These are phyloP conservation scores for Schizopygopsis malacanthus DNA, from an alignment of 2,797 vertebrate species.

Conservation along the genomic window DNA sequence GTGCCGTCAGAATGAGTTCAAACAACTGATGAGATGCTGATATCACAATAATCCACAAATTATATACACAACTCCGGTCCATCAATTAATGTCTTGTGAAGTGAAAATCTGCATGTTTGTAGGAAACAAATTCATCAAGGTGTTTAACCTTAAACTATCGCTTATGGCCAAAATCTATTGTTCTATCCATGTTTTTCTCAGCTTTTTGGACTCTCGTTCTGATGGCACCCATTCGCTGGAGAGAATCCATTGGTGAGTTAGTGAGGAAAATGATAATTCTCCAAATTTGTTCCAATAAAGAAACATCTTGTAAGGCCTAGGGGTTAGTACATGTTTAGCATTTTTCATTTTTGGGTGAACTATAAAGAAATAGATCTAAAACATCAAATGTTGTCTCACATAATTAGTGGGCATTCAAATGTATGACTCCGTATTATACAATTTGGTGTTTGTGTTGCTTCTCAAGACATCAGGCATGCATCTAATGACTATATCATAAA, in stretches of 20 bases:
- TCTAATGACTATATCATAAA: constrained; percentile 4
- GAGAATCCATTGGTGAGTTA: neutral
- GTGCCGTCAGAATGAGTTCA: neutral
- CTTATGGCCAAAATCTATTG: no score
- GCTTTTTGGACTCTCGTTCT: neutral
- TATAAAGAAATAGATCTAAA: neutral
- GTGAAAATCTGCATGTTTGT: neutral
- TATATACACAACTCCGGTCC: neutral
- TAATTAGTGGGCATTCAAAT: neutral
- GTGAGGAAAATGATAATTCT: neutral
- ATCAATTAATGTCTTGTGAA: no score
- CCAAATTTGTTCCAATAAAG: neutral
- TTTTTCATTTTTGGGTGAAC: no score
- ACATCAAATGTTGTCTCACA: neutral
- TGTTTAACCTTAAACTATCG: no score
- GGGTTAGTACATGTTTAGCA: neutral
- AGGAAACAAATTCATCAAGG: no score
- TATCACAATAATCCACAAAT: neutral
- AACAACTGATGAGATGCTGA: neutral
- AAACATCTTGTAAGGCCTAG: neutral
- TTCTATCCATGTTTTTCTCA: neutral
- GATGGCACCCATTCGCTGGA: neutral
- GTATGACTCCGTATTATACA: neutral
- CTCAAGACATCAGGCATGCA: neutral
- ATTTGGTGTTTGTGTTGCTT: neutral